These are phyloP conservation scores for Lasius platythorax DNA, from an alignment of 2,888 invertebrate species.

Conservation along the genomic window DNA sequence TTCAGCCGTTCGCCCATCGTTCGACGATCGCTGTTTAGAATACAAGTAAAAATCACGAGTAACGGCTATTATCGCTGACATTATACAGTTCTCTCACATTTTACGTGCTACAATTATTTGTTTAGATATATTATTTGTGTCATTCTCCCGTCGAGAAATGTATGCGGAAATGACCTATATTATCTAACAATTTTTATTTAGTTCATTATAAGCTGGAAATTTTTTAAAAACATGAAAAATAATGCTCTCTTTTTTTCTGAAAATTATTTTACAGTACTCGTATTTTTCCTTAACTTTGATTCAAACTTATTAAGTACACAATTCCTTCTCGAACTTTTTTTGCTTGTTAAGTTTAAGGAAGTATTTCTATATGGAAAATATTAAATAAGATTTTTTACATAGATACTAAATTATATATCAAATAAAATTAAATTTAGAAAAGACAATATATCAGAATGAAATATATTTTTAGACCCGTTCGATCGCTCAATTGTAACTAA, in stretches of 20 bases:
- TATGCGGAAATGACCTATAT: background rate
- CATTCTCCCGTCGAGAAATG: background rate
- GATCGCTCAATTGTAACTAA: background rate
- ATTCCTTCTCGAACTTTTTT: constrained; percentile 1
- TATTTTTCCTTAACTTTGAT: background rate
- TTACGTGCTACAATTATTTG: background rate
- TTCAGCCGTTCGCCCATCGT: background rate
- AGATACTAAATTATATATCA: background rate
- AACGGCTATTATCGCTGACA: background rate
- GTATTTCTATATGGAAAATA: background rate
- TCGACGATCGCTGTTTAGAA: constrained; percentile 9
- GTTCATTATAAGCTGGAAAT: background rate
- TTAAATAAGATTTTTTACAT: background rate
- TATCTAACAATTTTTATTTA: background rate
- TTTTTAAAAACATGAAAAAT: background rate
- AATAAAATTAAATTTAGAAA: background rate
- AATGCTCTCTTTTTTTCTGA: background rate
- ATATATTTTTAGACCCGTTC: background rate
- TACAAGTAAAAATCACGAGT: constrained; percentile 5
- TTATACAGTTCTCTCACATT: background rate
- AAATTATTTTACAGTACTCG: background rate
- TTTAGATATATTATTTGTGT: background rate
- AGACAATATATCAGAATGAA: background rate
- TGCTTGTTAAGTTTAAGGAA: constrained; percentile 9
- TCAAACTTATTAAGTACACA: constrained; percentile 15